Conservation (phyloP, 2,888 invertebrate species). For the Eulithis prunata region DNA sequence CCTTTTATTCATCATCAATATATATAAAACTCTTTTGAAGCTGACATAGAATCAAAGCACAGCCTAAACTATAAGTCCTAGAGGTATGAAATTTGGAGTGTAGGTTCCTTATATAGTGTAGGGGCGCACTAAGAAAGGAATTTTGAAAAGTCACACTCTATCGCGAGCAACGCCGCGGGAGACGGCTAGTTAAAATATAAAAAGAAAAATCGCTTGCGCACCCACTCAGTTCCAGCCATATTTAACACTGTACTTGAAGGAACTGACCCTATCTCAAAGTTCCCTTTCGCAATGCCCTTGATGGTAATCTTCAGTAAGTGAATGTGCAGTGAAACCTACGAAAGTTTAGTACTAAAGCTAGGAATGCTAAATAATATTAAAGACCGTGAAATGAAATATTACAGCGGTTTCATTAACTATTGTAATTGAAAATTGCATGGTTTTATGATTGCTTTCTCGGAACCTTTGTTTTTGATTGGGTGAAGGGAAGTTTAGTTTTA, state of each 20-base stretch:
- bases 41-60: too few species aligned
- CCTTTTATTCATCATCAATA: too few species aligned
- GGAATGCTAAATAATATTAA: slow-evolving; percentile 50
- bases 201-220: slow-evolving; percentile 24
- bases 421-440: slow-evolving; percentile 25
- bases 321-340: slow-evolving; percentile 72
- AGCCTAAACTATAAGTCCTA: too few species aligned
- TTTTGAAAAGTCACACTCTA: too few species aligned
- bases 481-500: not conserved
- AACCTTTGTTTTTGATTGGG: slow-evolving; percentile 5
- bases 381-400: slow-evolving; percentile 44
- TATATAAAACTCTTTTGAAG: too few species aligned
- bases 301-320: slow-evolving; percentile 74
- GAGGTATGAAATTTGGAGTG: too few species aligned
- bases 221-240: slow-evolving; percentile 5
- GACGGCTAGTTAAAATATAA: not conserved
- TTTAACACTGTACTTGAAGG: slow-evolving; percentile 51
- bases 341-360: slow-evolving; percentile 51
- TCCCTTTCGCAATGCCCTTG: slow-evolving; percentile 71
- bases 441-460: slow-evolving; percentile 15
- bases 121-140: not conserved
- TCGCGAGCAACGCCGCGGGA: too few species aligned
- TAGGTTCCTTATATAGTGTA: too few species aligned
- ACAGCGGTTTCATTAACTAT: slow-evolving; percentile 26
- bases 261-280: slow-evolving; percentile 71